Evolutionary conservation across 2,888 invertebrate species (phyloP).

Genomic region (Proisotoma minuta): DNA sequence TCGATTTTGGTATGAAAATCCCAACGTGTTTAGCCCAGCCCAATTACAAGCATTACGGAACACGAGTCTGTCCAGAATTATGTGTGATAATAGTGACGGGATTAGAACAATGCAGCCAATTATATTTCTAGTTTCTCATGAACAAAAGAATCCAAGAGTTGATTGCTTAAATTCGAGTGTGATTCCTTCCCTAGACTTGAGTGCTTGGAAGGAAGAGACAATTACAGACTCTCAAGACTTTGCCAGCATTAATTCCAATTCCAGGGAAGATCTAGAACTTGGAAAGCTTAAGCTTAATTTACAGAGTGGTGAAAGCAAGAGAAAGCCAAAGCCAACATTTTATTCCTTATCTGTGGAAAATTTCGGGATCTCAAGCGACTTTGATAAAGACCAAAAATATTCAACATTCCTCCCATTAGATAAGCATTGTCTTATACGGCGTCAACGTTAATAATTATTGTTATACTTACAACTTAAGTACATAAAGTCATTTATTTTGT

Average conservation of each 20-base stretch:
- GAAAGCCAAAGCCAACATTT: conserved; percentile 7
- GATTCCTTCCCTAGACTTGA: conserved; percentile 35
- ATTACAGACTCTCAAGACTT: too few species aligned
- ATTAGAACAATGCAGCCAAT: conserved; percentile 68
- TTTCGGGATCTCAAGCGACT: conserved; percentile 7
- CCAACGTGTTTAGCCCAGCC: conserved; percentile 61
- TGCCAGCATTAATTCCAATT: background rate
- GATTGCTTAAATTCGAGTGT: conserved; percentile 28
- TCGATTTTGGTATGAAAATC: conserved; percentile 56
- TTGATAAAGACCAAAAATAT: background rate
- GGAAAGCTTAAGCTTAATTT: too few species aligned
- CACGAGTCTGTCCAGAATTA: conserved; percentile 66
- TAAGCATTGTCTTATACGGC: too few species aligned
- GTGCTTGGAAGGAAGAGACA: conserved; percentile 37
- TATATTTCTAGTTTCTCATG: conserved; percentile 62
- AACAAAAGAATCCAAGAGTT: conserved; percentile 47
- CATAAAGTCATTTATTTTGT: too few species aligned
- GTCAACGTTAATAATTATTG: too few species aligned
- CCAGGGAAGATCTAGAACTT: too few species aligned
- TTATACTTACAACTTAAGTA: too few species aligned
- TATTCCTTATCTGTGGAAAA: conserved; percentile 1
- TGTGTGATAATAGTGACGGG: conserved; percentile 63
- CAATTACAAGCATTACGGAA: conserved; percentile 70
- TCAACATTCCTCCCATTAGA: background rate
- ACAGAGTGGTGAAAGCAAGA: too few species aligned